Percentiles rank a stretch among this genome's conserved stretches.
These are phyloP conservation scores for Nothoprocta pentlandii DNA, from an alignment of 2,113 vertebrate genomes.

Conservation along the genomic window DNA sequence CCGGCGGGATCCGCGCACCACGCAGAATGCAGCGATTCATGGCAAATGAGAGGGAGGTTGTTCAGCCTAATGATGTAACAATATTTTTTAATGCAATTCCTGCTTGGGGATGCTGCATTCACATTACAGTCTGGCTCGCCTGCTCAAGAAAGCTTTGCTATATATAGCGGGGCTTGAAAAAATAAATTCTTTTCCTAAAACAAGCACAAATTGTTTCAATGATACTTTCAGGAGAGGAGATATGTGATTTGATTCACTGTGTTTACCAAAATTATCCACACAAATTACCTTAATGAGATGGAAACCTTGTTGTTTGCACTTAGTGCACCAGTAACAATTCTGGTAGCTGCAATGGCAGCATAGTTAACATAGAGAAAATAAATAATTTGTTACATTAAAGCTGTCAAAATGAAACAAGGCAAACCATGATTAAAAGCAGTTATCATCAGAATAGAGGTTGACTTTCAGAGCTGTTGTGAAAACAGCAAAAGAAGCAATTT, in stretches of 20 bases:
- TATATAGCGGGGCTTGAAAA: constrained; percentile 36
- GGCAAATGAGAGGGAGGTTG: neutral
- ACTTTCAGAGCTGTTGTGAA: constrained; percentile 73
- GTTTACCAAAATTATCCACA: constrained; percentile 64
- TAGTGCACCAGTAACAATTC: constrained; percentile 37
- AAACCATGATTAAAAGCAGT: constrained; percentile 75
- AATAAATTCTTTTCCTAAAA: constrained; percentile 51
- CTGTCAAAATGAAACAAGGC: constrained; percentile 72
- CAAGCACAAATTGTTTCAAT: constrained; percentile 58
- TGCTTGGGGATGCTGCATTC: neutral
- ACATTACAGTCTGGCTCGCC: constrained; percentile 7
- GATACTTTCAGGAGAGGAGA: constrained; percentile 53
- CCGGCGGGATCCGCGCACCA: neutral
- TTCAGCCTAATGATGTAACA: constrained; percentile 12
- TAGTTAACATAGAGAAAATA: constrained; percentile 73
- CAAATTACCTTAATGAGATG: constrained; percentile 77
- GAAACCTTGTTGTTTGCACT: constrained; percentile 56
- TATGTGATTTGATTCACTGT: constrained; percentile 54
- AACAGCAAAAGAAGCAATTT: constrained; percentile 76
- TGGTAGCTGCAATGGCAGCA: constrained; percentile 45
- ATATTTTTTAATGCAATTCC: neutral
- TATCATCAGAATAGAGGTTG: constrained; percentile 70
- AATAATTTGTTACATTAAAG: constrained; percentile 73
- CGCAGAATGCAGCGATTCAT: neutral
- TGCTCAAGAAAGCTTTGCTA: constrained; percentile 31